Conservation (phyloP, 2,888 invertebrate species). For the Mycalesis mineus region DNA sequence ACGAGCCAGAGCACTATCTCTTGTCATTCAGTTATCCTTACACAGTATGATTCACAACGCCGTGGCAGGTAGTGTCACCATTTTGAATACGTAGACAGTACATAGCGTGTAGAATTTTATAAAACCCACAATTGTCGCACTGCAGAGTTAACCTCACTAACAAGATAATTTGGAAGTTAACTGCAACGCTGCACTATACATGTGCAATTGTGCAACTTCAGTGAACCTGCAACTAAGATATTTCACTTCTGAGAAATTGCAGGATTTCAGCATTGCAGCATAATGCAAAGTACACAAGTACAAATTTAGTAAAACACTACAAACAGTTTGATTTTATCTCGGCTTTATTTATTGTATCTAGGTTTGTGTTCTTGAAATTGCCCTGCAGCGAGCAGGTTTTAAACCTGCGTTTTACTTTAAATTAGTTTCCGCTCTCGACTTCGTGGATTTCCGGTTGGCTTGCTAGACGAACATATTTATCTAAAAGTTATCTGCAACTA, state of each 20-base stretch:
- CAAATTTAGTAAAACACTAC: neutral
- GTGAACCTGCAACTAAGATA: neutral
- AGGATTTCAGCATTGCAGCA: slow-evolving; percentile 1
- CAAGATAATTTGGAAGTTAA: slow-evolving; percentile 18
- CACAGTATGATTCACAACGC: neutral
- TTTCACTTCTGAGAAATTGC: neutral
- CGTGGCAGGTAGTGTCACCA: neutral
- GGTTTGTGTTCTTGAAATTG: neutral
- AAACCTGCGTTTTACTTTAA: neutral
- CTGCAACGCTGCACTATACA: slow-evolving; percentile 6
- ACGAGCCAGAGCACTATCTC: no score
- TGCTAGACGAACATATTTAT: no score
- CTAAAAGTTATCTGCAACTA: no score
- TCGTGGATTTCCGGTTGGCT: no score
- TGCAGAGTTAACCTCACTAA: slow-evolving; percentile 14
- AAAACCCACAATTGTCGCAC: slow-evolving; percentile 12
- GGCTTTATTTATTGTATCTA: neutral
- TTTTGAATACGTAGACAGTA: neutral
- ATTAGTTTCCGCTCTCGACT: neutral
- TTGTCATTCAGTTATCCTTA: no score
- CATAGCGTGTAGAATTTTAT: neutral
- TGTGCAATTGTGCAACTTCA: slow-evolving; percentile 4
- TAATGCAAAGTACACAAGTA: neutral
- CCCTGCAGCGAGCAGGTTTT: neutral
- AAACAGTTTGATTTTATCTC: slow-evolving; percentile 3